These are phyloP conservation scores for Echeneis naucrates DNA, from an alignment of 2,797 vertebrate species.

Conservation along the genomic window DNA sequence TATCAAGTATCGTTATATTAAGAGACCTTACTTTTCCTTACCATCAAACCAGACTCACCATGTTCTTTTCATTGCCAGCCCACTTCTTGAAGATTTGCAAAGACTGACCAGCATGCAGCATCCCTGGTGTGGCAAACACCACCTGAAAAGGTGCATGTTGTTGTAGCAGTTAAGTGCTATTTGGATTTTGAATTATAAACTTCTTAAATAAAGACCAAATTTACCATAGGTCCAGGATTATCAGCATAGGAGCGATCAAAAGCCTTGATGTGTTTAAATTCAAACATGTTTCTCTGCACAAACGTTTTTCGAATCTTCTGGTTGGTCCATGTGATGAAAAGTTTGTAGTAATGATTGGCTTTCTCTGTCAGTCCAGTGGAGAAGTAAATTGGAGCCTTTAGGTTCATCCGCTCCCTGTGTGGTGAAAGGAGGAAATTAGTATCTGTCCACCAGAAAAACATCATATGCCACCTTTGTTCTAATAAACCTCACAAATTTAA, in stretches of 20 bases:
- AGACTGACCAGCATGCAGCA: slow-evolving; percentile 98
- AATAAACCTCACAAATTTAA: slow-evolving; percentile 17
- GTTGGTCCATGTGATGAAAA: slow-evolving; percentile 99
- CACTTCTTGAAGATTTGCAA: slow-evolving; percentile 99
- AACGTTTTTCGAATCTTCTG: slow-evolving; percentile 99
- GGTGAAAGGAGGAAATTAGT: slow-evolving; percentile 18
- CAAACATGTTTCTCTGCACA: slow-evolving; percentile 99
- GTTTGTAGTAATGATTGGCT: slow-evolving; percentile 98
- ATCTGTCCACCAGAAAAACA: background rate
- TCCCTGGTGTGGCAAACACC: slow-evolving; percentile 97
- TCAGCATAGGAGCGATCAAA: slow-evolving; percentile 96
- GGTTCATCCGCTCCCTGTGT: slow-evolving; percentile 96
- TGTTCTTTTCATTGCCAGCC: slow-evolving; percentile 98
- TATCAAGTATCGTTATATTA: background rate
- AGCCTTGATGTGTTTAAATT: slow-evolving; percentile 98
- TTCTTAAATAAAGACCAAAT: background rate
- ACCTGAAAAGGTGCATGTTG: slow-evolving; percentile 81
- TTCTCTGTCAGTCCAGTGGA: slow-evolving; percentile 98
- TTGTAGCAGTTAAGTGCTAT: background rate
- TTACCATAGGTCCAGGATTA: slow-evolving; percentile 96
- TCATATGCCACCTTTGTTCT: slow-evolving; percentile 18
- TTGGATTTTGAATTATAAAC: background rate
- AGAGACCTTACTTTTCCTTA: background rate
- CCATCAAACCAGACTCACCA: slow-evolving; percentile 90
- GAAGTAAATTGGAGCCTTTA: slow-evolving; percentile 98